Percentiles rank a stretch among this genome's conserved stretches.
Conservation (phyloP, 2,888 invertebrate species). For the Microctonus hyperodae region DNA sequence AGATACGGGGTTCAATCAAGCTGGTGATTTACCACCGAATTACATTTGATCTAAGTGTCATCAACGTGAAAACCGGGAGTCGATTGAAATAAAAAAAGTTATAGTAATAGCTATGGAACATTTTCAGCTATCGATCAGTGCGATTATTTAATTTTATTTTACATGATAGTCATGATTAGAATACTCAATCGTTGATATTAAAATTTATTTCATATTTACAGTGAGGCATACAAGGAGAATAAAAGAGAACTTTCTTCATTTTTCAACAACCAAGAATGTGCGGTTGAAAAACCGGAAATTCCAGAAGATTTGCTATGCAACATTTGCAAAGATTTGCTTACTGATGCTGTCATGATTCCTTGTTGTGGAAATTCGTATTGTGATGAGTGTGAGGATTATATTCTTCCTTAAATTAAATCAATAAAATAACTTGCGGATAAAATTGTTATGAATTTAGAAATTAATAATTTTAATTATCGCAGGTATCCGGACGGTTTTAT, state of each 20-base stretch:
- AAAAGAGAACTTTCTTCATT: conserved; percentile 75
- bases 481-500: conserved; percentile 86
- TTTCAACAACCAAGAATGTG: conserved; percentile 66
- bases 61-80: conserved; percentile 73
- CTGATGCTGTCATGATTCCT: conserved; percentile 97
- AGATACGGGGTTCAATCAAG: conserved; percentile 88
- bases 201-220: conserved; percentile 45
- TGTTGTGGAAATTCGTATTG: conserved; percentile 99
- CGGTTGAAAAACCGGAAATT: conserved; percentile 72
- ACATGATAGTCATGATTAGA: conserved; percentile 17
- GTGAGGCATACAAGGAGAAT: conserved; percentile 81
- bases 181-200: background rate
- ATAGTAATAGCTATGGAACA: conserved; percentile 89
- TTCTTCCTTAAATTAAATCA: background rate
- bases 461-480: conserved; percentile 23
- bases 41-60: conserved; percentile 96
- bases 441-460: background rate
- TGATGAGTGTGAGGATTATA: conserved; percentile 88
- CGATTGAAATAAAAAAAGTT: conserved; percentile 87
- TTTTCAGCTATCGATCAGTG: conserved; percentile 86
- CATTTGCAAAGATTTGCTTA: conserved; percentile 89
- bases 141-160: conserved; percentile 54
- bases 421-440: too few species aligned
- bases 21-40: conserved; percentile 87
- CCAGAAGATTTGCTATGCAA: conserved; percentile 93